Conservation (phyloP, 2,888 invertebrate species). For the Leptopilina drosophilae region DNA sequence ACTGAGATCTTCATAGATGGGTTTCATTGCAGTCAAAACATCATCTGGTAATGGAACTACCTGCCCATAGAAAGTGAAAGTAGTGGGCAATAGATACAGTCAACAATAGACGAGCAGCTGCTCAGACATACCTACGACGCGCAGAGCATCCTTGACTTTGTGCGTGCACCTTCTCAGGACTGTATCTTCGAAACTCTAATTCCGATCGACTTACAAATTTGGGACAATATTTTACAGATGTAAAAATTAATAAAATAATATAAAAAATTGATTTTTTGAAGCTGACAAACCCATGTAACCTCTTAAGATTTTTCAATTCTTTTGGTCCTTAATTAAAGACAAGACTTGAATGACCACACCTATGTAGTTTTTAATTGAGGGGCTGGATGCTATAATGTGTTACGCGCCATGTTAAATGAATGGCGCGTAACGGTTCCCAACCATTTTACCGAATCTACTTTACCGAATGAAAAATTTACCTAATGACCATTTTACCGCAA, state of each 20-base stretch:
- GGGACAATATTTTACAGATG: constrained; percentile 51
- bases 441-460: too few species aligned
- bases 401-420: too few species aligned
- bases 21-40: too few species aligned
- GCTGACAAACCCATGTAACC: constrained; percentile 50
- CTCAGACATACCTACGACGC: constrained; percentile 49
- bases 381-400: too few species aligned
- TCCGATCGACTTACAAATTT: constrained; percentile 51
- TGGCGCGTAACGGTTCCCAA: too few species aligned
- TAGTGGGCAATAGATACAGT: constrained; percentile 50
- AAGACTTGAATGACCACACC: too few species aligned
- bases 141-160: constrained; percentile 48
- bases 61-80: background rate
- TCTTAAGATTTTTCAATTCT: too few species aligned
- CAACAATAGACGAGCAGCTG: constrained; percentile 52
- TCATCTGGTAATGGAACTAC: background rate
- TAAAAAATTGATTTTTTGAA: constrained; percentile 41
- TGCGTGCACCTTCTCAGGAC: constrained; percentile 51
- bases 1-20: too few species aligned
- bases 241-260: constrained; percentile 47
- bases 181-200: constrained; percentile 52
- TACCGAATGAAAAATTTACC: too few species aligned
- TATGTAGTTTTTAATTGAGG: too few species aligned
- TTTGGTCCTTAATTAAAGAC: too few species aligned
- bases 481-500: too few species aligned